Evolutionary conservation across 1,140 invertebrate genomes (phyloP).

Genomic region (Glomeris maerens): DNA sequence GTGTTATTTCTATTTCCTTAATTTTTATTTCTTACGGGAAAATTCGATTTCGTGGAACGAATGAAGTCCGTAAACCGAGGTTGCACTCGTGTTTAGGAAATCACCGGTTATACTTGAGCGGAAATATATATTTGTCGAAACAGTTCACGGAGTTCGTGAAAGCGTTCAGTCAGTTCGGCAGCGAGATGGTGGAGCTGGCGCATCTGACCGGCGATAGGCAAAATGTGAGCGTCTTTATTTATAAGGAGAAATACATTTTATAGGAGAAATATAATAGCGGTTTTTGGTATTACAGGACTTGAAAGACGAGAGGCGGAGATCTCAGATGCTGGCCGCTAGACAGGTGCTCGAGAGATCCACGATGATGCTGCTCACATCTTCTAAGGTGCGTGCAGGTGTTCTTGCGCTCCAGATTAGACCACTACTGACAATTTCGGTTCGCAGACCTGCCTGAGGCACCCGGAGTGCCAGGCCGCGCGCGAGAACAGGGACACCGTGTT

Average conservation of each 20-base stretch:
- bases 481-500: conserved; percentile 95
- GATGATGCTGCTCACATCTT: conserved; percentile 91
- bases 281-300: conserved; percentile 44
- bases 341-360: conserved; percentile 94
- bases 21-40: too few species aligned
- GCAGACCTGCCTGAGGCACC: conserved; percentile 74
- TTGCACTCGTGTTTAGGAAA: too few species aligned
- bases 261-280: neutral
- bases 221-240: conserved; percentile 29
- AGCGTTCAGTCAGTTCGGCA: conserved; percentile 94
- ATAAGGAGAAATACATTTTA: neutral
- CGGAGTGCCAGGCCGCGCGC: conserved; percentile 76
- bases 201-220: conserved; percentile 60
- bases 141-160: conserved; percentile 99
- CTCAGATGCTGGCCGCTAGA: conserved; percentile 87
- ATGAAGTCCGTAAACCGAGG: too few species aligned
- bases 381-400: conserved; percentile 49
- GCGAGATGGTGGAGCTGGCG: conserved; percentile 95
- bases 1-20: too few species aligned
- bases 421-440: conserved; percentile 6
- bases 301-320: conserved; percentile 84
- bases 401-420: neutral
- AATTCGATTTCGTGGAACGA: too few species aligned
- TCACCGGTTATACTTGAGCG: too few species aligned
- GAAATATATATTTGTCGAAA: too few species aligned